phyloP scores from a whole-genome alignment of 1,140 invertebrate genomes.

The Drosophila miranda region DNA sequence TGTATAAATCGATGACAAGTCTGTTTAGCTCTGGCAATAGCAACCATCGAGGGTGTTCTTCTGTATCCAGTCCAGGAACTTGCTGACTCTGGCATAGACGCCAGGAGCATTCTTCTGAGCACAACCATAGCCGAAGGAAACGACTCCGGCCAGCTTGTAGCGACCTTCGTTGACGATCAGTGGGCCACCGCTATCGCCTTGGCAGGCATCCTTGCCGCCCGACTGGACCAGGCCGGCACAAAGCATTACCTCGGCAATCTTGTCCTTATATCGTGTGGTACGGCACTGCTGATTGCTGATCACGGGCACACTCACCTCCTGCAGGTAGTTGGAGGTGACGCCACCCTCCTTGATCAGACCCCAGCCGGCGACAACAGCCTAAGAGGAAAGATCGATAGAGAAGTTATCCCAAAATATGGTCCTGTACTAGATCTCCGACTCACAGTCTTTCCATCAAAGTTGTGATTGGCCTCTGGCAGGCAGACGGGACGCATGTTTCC shows the following conservation, averaged over 20 bases:
- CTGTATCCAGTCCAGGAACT: constrained; percentile 86
- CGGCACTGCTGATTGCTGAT: constrained; percentile 93
- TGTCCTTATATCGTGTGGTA: constrained; percentile 93
- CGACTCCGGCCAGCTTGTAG: constrained; percentile 85
- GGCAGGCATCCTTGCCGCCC: constrained; percentile 95
- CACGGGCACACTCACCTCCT: constrained; percentile 92
- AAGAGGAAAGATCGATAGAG: neutral
- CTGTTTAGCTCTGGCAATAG: constrained; percentile 61
- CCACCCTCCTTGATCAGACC: constrained; percentile 93
- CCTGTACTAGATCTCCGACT: constrained; percentile 14
- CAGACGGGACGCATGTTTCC: constrained; percentile 94
- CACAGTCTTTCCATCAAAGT: constrained; percentile 73
- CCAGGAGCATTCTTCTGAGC: constrained; percentile 89
- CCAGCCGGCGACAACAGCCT: constrained; percentile 95
- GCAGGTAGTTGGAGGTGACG: constrained; percentile 90
- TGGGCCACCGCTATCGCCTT: constrained; percentile 84
- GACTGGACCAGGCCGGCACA: constrained; percentile 94
- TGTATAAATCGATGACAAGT: too few relatives aligned
- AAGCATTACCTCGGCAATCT: constrained; percentile 94
- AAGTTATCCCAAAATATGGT: too few relatives aligned
- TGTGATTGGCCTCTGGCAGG: constrained; percentile 85
- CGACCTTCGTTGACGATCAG: constrained; percentile 73
- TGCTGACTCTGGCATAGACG: constrained; percentile 89
- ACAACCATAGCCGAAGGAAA: constrained; percentile 89
- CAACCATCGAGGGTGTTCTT: constrained; percentile 69